Conservation (phyloP, 2,797 vertebrate genomes). For the Amniataba percoides region DNA sequence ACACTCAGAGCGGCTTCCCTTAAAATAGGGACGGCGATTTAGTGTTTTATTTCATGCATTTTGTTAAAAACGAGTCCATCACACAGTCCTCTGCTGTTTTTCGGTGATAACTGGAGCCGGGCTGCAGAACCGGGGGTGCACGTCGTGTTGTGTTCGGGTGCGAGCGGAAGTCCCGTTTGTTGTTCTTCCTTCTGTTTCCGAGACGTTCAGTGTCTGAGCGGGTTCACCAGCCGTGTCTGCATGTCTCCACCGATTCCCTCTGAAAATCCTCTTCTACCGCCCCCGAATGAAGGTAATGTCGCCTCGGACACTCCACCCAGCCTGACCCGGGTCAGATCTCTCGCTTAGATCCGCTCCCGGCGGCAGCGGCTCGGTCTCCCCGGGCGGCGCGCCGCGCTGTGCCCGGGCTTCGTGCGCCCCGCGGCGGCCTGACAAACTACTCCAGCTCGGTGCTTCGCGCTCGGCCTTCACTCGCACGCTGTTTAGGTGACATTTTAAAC, state of each 20-base stretch:
- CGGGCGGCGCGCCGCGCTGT: too few species aligned
- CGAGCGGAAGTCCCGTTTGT: slow-evolving; percentile 85
- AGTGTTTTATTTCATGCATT: background rate
- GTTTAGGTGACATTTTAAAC: background rate
- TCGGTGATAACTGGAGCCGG: too few species aligned
- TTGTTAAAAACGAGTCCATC: background rate
- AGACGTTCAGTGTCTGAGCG: slow-evolving; percentile 77
- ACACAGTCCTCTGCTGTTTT: too few species aligned
- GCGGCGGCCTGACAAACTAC: slow-evolving; percentile 57
- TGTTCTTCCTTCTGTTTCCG: slow-evolving; percentile 84
- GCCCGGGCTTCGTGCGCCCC: slow-evolving; percentile 15
- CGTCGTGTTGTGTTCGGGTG: slow-evolving; percentile 9
- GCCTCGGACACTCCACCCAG: fast-evolving
- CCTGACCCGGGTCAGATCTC: background rate
- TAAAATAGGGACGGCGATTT: background rate
- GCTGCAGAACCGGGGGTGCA: background rate
- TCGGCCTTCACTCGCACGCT: fast-evolving
- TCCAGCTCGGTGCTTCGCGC: slow-evolving; percentile 57
- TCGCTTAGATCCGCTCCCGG: background rate
- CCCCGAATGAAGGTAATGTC: slow-evolving; percentile 86
- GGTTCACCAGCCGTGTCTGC: slow-evolving; percentile 73
- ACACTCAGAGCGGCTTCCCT: too few species aligned
- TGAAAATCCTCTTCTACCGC: slow-evolving; percentile 67
- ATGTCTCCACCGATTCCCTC: slow-evolving; percentile 78
- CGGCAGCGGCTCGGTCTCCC: background rate